Evolutionary conservation across 2,888 invertebrate species (phyloP), one percentile per base, ranked within the genome.

Genomic region (Drosophila lacicola): DNA sequence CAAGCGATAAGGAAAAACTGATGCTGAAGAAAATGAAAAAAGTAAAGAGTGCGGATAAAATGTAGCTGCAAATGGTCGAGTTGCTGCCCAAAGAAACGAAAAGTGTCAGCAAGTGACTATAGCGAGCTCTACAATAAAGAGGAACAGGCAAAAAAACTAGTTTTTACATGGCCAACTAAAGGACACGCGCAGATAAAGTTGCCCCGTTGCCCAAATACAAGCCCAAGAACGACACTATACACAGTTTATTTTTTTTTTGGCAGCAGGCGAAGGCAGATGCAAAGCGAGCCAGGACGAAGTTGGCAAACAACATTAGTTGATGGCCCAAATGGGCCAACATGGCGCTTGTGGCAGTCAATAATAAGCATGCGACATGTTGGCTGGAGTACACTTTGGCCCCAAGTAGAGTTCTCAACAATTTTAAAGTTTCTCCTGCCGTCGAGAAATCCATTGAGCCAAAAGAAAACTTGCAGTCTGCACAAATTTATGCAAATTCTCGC

Each of bases 301-400:
- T 86, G 80, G 78, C 83, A 86, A 88, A 88, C 88, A 84, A 86
- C 86, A 88, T 84, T 88, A 88, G 86, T 86, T 86, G 88, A 88
- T 86, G 86, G 88, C 83, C 86, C 78, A 85, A 79, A 88, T 79
- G 83, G 88, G 88, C 80, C 85, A 71, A 77, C 81, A 86, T 82
- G 82, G 69, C 82, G 82, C 86, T 86, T 50, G 66, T 86, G 86
- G 86, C 86, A 85, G 88, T 88, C 88, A 83, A 88, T 88, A 88
- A 88, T 88, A 88, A 86, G 87, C 79, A 88, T 88, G 82, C 89
- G 89, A 86, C 85, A 85, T 85, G 85, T 85, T 88, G 85, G 81
- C 81, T 74, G 72, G 74, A 80, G 81, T 68, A 77, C 82, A 77
- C 80, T 79, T 74, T 72, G 51, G 65, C 70, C 66, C 66, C 54